Base-by-base conservation (phyloP, 2,888 invertebrate species). In the Pristionchus japonicus region DNA sequence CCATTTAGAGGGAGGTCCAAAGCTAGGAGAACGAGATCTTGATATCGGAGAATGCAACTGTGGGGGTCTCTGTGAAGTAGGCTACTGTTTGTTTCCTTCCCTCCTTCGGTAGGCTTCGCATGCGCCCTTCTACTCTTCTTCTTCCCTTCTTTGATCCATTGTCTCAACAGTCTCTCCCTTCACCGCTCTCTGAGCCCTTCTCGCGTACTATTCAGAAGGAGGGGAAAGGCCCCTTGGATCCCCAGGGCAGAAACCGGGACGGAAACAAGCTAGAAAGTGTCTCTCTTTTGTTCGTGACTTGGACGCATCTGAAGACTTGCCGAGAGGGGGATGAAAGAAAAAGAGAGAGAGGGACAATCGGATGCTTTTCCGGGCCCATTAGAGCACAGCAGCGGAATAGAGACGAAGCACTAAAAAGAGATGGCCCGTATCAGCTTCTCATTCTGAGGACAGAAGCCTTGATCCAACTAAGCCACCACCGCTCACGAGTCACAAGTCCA, bases 331-430 rank as follows among this genome's bases (percentile, higher is more conserved):
- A 40, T 20, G 4, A 15, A 20, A 17, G 13, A n/a, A 13, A 82
- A 49, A 37, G 57, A 13, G 31, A 52, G 31, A 47, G 49, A 83
- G 4, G 43, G 85, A 85, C 61, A 85, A 61, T 64, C 40, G 40
- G 64, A 61, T 61, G 61, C 84, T 27, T n/a, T 47, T 52, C 43
- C 43, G 82, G 82, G 52, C 52, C 82, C 82, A 83, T 83, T 83
- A 83, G 82, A 13, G 82, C n/a, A n/a, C n/a, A n/a, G n/a, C n/a
- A n/a, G n/a, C n/a, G n/a, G n/a, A n/a, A n/a, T n/a, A n/a, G n/a
- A n/a, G 13, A 85, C 61, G 49, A 27, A 85, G 77, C 77, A 77
- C n/a, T 77, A 77, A 77, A 77, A 77, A 77, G 77, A 77, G 43
- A 47, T n/a, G 77, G 77, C 77, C 77, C 77, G 47, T 77, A 77